Base-by-base conservation (phyloP, 2,797 vertebrate species). In the Aplochiton taeniatus region DNA sequence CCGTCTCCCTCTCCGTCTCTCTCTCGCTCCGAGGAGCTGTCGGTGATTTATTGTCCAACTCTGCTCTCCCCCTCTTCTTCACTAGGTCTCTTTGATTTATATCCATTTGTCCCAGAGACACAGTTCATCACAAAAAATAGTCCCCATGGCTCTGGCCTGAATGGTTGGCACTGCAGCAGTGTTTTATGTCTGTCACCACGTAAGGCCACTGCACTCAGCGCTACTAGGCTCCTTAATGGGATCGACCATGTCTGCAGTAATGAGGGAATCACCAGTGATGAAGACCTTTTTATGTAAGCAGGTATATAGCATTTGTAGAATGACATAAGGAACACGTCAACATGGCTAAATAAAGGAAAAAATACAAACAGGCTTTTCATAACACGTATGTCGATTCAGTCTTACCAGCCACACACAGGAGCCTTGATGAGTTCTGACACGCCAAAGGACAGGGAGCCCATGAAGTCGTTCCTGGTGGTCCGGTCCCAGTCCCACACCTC, bases 401-500 rank as follows among this genome's bases (percentile, higher is more conserved):
- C 61, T 93, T 91, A 98, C 96, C 96, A 98, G 82, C 96, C 96
- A 13, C 89, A 92, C 60, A 92, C 94, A 0, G 95, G 91, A 80
- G 95, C 89, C 82, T 98, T 98, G 77, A 98, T 95, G n/a, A 99
- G 95, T 88, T 99, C 97, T 0, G 97, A 99, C 45, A 99, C 95
- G 0, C 97, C 97, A 18, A 99, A 99, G 6, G 97, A 99, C 44
- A 98, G 94, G 3, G 96, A 92, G 3, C 97, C 97, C 97, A 99
- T 99, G 88, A 99, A 99, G 89, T 99, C 97, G 1, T 99, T 99
- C 82, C 97, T 91, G 18, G 97, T 98, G 63, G 97, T 98, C 54
- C 96, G 92, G 79, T 99, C 97, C 97, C 97, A 99, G 88, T 99
- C 97, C 97, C 97, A 99, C 62, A 99, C 93, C 83, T 98, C 97